Evolutionary conservation across 92 coral and sea anemone species (phyloP).

Genomic region (Umimayanthus kanabou): DNA sequence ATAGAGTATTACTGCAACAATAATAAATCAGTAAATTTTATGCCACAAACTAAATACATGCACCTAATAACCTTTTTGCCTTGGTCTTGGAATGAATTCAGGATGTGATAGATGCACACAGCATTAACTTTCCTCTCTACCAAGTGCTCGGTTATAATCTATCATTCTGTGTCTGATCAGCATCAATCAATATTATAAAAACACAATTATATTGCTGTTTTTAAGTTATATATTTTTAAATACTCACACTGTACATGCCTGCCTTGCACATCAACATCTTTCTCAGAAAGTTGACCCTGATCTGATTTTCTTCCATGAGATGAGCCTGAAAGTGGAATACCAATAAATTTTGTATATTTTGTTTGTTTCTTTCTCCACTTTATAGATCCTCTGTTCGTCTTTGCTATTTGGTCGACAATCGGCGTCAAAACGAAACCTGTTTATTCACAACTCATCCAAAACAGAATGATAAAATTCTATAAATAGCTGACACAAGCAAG

Average conservation of each 20-base stretch:
- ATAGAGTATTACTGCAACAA: no score
- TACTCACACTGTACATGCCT: conserved; percentile 74
- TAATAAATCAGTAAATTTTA: no score
- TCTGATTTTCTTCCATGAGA: conserved; percentile 68
- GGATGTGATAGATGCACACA: not conserved
- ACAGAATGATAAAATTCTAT: not conserved
- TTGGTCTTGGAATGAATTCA: no score
- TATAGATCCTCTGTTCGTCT: not conserved
- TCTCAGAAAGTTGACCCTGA: conserved; percentile 67
- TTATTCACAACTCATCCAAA: not conserved
- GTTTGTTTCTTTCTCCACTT: not conserved
- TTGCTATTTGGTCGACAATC: not conserved
- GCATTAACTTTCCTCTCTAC: not conserved
- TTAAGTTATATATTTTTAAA: not conserved
- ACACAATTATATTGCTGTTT: not conserved
- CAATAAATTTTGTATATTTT: not conserved
- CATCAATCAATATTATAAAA: not conserved
- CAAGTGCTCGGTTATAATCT: not conserved
- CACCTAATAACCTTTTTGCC: not conserved
- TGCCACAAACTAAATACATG: not conserved
- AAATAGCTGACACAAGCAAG: not conserved
- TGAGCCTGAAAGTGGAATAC: conserved; percentile 54
- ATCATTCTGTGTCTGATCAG: not conserved
- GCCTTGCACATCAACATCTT: conserved; percentile 50
- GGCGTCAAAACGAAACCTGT: not conserved